These are phyloP conservation scores for Eulithis testata DNA, from an alignment of 2,888 invertebrate genomes.

Conservation along the genomic window DNA sequence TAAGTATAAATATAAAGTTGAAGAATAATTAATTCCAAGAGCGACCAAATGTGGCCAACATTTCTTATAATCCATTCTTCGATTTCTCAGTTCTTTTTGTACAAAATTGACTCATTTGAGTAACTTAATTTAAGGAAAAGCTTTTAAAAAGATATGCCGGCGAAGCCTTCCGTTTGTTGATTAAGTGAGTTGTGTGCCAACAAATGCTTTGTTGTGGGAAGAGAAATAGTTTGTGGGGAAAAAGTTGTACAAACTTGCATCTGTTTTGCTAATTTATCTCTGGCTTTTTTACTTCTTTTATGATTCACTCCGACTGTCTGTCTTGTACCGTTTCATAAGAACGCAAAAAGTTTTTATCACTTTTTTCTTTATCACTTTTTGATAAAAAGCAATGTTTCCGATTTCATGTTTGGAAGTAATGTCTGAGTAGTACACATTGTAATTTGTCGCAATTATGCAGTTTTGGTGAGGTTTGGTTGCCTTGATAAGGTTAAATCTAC, in stretches of 20 bases:
- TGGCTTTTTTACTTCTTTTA: slow-evolving; percentile 12
- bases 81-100: slow-evolving; percentile 65
- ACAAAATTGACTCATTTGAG: slow-evolving; percentile 78
- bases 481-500: too few relatives aligned
- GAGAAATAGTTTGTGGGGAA: slow-evolving; percentile 28
- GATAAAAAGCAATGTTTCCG: too few relatives aligned
- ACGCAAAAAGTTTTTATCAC: too few relatives aligned
- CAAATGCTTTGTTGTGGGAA: slow-evolving; percentile 34
- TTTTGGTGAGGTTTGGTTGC: too few relatives aligned
- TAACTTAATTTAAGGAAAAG: slow-evolving; percentile 70
- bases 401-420: too few relatives aligned
- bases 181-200: slow-evolving; percentile 56
- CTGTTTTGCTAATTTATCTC: slow-evolving; percentile 32
- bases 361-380: too few relatives aligned
- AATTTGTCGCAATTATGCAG: too few relatives aligned
- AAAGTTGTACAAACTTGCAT: slow-evolving; percentile 30
- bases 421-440: too few relatives aligned
- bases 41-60: slow-evolving; percentile 78
- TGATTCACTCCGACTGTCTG: neutral
- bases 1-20: slow-evolving; percentile 61
- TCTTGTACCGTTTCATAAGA: too few relatives aligned
- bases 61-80: slow-evolving; percentile 72
- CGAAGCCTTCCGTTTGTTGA: slow-evolving; percentile 66
- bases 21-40: slow-evolving; percentile 77
- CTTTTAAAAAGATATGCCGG: slow-evolving; percentile 68